Conservation (phyloP, 2,797 vertebrate genomes). For the Fundulus diaphanus region DNA sequence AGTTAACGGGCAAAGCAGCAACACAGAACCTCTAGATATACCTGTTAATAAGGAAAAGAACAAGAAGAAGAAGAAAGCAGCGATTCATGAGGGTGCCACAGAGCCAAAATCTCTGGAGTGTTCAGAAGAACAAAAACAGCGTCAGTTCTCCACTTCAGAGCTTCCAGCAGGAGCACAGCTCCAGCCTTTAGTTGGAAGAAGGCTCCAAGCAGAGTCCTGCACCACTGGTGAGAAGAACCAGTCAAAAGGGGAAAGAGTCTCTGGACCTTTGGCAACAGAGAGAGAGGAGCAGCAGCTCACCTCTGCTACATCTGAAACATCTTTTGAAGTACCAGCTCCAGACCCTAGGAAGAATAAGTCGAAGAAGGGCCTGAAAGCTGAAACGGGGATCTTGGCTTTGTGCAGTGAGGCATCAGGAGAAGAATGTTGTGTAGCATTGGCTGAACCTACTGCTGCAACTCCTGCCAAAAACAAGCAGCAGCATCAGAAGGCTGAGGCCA, state of each 20-base stretch:
- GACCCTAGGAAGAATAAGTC: slow-evolving; percentile 28
- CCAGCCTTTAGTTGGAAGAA: slow-evolving; percentile 8
- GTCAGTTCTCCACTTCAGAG: background rate
- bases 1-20: background rate
- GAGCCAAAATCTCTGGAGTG: background rate
- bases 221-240: background rate
- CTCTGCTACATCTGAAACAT: background rate
- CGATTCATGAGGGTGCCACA: background rate
- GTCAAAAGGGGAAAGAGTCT: slow-evolving; percentile 9
- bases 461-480: slow-evolving; percentile 29
- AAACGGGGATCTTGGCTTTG: background rate
- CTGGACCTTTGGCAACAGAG: background rate
- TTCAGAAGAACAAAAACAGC: background rate
- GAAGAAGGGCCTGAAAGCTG: slow-evolving; percentile 10
- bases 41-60: slow-evolving; percentile 32
- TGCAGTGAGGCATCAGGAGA: background rate
- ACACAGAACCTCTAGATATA: background rate
- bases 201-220: slow-evolving; percentile 3
- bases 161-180: slow-evolving; percentile 9
- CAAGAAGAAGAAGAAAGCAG: slow-evolving; percentile 36
- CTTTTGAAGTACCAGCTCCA: background rate
- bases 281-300: background rate
- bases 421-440: background rate
- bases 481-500: background rate
- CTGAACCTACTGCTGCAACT: background rate